These are phyloP conservation scores for Aphelenchoides besseyi DNA, from an alignment of 1,140 invertebrate genomes.

Conservation along the genomic window DNA sequence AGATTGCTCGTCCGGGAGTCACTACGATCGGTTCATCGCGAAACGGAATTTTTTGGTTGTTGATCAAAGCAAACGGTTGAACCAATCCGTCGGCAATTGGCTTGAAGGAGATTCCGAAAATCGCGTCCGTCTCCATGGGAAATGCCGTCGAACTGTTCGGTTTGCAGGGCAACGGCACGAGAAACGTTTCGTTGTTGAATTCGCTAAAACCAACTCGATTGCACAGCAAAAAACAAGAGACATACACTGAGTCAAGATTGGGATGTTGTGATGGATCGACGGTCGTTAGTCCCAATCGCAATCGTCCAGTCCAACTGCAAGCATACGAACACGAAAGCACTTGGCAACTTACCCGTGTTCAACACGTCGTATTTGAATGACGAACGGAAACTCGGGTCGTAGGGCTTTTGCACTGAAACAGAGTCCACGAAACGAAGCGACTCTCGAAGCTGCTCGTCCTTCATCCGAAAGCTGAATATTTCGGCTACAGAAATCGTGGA, in stretches of 20 bases:
- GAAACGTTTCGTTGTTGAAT: not conserved
- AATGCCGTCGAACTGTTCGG: not conserved
- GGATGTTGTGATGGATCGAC: constrained; percentile 10
- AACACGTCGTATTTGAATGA: not conserved
- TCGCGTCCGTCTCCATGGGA: not conserved
- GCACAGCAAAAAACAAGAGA: not conserved
- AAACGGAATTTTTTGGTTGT: constrained; percentile 6
- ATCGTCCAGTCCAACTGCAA: constrained; percentile 12
- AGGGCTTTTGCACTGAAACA: constrained; percentile 10
- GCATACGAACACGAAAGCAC: not conserved
- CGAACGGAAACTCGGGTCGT: not conserved
- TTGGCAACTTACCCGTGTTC: not conserved
- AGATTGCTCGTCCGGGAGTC: not conserved
- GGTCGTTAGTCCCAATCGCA: constrained; percentile 6
- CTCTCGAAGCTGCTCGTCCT: not conserved
- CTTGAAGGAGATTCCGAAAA: constrained; percentile 5
- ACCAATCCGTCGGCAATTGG: not conserved
- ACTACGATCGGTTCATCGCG: not conserved
- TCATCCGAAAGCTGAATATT: constrained; percentile 15
- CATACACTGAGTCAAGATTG: constrained; percentile 10
- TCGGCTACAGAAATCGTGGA: constrained; percentile 3
- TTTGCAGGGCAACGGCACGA: not conserved
- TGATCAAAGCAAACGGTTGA: constrained; percentile 2
- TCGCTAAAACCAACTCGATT: not conserved
- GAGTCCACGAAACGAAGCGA: constrained; percentile 10